Conservation (phyloP, 1,140 invertebrate genomes). For the Drosophila prosaltans region DNA sequence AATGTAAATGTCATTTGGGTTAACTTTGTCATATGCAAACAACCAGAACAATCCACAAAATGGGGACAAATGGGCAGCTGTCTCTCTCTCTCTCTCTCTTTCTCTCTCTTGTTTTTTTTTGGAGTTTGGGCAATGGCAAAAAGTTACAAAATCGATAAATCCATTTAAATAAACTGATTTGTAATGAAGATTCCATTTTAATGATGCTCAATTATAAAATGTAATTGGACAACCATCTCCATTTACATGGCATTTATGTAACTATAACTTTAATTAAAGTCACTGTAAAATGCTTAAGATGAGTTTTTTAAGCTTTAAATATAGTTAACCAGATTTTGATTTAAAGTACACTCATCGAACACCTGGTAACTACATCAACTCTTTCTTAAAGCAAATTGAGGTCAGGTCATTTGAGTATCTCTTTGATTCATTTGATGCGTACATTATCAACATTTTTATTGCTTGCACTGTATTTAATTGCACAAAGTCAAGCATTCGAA, state of each 20-base stretch:
- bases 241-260: too few species aligned
- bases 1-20: slow-evolving; percentile 28
- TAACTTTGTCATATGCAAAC: slow-evolving; percentile 15
- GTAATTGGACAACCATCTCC: too few species aligned
- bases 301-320: too few species aligned
- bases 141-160: slow-evolving; percentile 1
- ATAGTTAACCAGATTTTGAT: too few species aligned
- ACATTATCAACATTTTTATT: slow-evolving; percentile 14
- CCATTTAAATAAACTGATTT: not conserved
- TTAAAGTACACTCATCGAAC: too few species aligned
- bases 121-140: not conserved
- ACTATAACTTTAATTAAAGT: too few species aligned
- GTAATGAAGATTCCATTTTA: not conserved
- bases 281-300: not conserved
- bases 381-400: slow-evolving; percentile 33
- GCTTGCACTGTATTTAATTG: slow-evolving; percentile 43
- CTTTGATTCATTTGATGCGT: slow-evolving; percentile 10
- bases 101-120: not conserved
- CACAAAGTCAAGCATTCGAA: slow-evolving; percentile 36
- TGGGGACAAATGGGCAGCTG: not conserved
- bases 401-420: slow-evolving; percentile 34
- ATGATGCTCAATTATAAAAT: not conserved
- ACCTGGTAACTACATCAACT: too few species aligned
- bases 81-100: too few species aligned
- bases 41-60: slow-evolving; percentile 1